These are phyloP conservation scores for Numenius phaeopus DNA, from an alignment of 2,797 vertebrate genomes.

Conservation along the genomic window DNA sequence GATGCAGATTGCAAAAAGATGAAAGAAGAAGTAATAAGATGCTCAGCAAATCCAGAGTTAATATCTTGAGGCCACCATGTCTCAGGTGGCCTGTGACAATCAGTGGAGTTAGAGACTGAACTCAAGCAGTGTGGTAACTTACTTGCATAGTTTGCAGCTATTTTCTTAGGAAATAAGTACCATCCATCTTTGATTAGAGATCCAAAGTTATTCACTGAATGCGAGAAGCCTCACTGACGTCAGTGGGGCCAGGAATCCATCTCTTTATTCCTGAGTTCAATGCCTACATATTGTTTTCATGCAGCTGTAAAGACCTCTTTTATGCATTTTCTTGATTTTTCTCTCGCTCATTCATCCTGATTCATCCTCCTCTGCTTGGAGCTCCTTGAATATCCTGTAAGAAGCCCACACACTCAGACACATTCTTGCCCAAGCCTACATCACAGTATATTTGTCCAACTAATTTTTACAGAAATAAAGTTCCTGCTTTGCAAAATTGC, in stretches of 20 bases:
- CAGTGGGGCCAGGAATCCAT: constrained; percentile 5
- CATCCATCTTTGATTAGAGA: background rate
- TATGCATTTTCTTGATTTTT: constrained; percentile 52
- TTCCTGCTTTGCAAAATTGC: constrained; percentile 51
- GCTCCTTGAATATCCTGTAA: constrained; percentile 64
- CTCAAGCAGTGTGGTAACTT: background rate
- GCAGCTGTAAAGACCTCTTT: constrained; percentile 62
- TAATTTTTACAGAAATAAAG: constrained; percentile 50
- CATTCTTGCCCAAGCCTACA: constrained; percentile 41
- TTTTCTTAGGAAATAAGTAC: background rate
- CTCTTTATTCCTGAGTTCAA: constrained; percentile 37
- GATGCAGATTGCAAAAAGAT: background rate
- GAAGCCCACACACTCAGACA: constrained; percentile 57
- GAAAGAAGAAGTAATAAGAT: background rate
- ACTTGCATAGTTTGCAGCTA: background rate
- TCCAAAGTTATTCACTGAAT: constrained; percentile 36
- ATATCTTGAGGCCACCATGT: background rate
- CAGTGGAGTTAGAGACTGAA: background rate
- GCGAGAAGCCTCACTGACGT: constrained; percentile 28
- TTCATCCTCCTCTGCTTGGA: constrained; percentile 61
- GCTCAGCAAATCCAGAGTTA: background rate
- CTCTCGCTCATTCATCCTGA: constrained; percentile 58
- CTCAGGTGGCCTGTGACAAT: background rate
- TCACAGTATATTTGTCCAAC: constrained; percentile 48
- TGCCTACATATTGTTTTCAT: constrained; percentile 60